Conservation (phyloP, 53 echinoderm and acorn worm species). For the Crossaster papposus region DNA sequence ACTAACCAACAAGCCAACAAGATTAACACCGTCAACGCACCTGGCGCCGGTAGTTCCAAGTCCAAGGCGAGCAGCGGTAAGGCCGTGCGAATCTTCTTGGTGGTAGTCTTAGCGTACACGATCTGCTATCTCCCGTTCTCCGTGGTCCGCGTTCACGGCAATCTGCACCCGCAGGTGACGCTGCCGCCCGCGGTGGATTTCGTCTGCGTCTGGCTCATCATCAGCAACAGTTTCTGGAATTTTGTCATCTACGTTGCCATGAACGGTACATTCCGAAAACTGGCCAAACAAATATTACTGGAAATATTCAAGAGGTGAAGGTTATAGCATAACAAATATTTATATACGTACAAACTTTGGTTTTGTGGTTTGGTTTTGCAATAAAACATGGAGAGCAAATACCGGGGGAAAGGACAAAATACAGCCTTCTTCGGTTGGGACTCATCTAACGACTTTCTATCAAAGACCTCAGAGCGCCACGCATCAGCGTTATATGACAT, state of each 20-base stretch:
- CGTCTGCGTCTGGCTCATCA: neutral
- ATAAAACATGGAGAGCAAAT: too few species aligned
- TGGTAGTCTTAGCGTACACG: conserved; percentile 77
- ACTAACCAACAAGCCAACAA: conserved; percentile 10
- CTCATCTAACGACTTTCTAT: too few species aligned
- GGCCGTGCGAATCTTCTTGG: conserved; percentile 76
- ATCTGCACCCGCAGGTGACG: neutral
- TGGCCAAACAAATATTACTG: neutral
- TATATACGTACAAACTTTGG: too few species aligned
- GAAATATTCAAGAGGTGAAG: conserved; percentile 1
- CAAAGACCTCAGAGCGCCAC: too few species aligned
- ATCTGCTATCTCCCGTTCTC: conserved; percentile 73
- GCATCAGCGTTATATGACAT: too few species aligned
- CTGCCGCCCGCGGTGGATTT: neutral
- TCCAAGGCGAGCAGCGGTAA: conserved; percentile 44
- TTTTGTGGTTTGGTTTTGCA: too few species aligned
- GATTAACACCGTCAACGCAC: neutral
- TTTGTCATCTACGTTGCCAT: conserved; percentile 35
- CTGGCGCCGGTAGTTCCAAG: neutral
- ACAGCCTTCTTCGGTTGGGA: too few species aligned
- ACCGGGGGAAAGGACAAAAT: too few species aligned
- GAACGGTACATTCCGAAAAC: conserved; percentile 34
- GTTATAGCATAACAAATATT: neutral
- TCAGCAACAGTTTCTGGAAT: conserved; percentile 30
- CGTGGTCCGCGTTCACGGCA: neutral